phyloP scores from a whole-genome alignment of 2,797 vertebrate species.

The Dallia pectoralis region DNA sequence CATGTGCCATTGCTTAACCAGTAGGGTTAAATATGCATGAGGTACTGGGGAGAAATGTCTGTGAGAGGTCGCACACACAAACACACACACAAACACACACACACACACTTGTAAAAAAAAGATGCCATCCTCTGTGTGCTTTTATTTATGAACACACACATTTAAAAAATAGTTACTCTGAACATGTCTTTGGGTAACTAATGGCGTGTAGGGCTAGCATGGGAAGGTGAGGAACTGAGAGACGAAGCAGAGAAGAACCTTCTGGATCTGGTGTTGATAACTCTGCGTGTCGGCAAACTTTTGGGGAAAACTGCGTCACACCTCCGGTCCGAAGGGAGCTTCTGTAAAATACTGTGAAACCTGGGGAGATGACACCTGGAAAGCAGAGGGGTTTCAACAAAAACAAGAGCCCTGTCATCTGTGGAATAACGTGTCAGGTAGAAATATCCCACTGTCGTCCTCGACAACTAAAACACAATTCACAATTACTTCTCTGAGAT shows the following conservation, averaged over 20 bases:
- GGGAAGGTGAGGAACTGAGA: constrained; percentile 16
- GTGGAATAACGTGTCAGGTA: constrained; percentile 49
- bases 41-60: constrained; percentile 38
- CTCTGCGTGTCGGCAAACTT: constrained; percentile 50
- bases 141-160: background rate
- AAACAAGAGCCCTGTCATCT: constrained; percentile 57
- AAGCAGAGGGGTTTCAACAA: constrained; percentile 56
- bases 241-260: background rate
- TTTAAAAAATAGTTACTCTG: background rate
- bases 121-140: background rate
- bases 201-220: background rate
- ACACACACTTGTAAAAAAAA: background rate
- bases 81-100: constrained; percentile 25
- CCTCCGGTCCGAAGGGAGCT: constrained; percentile 52
- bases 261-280: constrained; percentile 12
- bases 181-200: background rate
- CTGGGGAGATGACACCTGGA: constrained; percentile 59
- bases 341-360: constrained; percentile 52
- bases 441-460: constrained; percentile 54
- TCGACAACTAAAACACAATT: constrained; percentile 35
- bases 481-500: constrained; percentile 20
- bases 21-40: constrained; percentile 58
- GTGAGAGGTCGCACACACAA: constrained; percentile 30
- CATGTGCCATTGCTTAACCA: constrained; percentile 53
- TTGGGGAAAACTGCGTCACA: constrained; percentile 50